Base-by-base conservation (phyloP, 2,797 vertebrate species). In the Phalanger gymnotis region DNA sequence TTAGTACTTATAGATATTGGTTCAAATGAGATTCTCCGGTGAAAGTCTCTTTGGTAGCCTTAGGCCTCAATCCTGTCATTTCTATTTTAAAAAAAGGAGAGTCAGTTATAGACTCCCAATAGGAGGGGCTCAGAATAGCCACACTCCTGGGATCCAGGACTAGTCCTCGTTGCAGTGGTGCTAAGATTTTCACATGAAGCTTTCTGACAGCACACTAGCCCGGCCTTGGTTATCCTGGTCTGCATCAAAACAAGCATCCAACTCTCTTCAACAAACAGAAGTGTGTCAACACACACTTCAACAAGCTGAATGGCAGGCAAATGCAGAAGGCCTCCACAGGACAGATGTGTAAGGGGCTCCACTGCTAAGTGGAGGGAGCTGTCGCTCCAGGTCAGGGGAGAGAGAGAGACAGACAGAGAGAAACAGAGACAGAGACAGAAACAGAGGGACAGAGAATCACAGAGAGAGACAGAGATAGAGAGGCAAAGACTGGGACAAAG, bases 261-360 rank as follows among this genome's bases (percentile, higher is more conserved):
- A 90, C 97, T 97, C 92, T 98, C 97, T 94, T 93, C n/a, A 92
- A 51, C 90, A 95, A 91, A 93, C 92, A 95, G 92, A 96, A 30
- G 91, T 40, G 96, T 92, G 95, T 96, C 95, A 96, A 54, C 12
- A 47, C 95, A 97, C 97, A 96, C 96, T 97, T 96, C 91, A 94
- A 40, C 93, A 93, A 93, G 96, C 93, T 93, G 92, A 94, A 96
- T 66, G 94, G 53, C 92, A 97, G 97, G 96, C 97, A 96, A 94
- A 93, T 93, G 92, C 51, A 0, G 53, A 54, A 94, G 95, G 92
- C 93, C 16, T 55, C 90, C 56, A 13, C 40, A 66, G 93, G 93
- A 95, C 93, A 96, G 92, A 94, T 11, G 40, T 66, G 57, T 93
- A 96, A 96, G 96, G 93, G 58, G 92, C 0, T 0, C 47, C 12